Conservation (phyloP, 1,140 invertebrate species). For the Drosophila nannoptera region DNA sequence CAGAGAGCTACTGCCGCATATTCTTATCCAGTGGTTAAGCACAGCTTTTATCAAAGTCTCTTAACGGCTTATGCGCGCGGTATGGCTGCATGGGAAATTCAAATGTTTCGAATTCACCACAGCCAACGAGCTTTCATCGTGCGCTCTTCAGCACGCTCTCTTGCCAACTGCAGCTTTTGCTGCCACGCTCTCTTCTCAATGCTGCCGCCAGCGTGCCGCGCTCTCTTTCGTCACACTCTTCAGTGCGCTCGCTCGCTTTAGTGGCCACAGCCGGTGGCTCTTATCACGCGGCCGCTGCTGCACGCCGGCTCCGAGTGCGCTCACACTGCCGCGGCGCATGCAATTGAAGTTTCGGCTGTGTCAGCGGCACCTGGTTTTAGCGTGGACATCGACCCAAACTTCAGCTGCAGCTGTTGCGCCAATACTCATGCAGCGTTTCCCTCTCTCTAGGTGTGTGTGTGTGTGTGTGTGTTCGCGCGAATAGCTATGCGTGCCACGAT, state of each 20-base stretch:
- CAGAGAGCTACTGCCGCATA: too few relatives aligned
- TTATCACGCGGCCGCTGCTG: constrained; percentile 15
- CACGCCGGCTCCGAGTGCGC: constrained; percentile 28
- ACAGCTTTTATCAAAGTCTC: constrained; percentile 1
- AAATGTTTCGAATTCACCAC: constrained; percentile 36
- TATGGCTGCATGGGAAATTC: constrained; percentile 16
- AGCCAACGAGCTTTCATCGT: neutral
- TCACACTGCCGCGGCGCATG: constrained; percentile 19
- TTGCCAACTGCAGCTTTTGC: constrained; percentile 2
- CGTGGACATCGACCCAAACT: constrained; percentile 49
- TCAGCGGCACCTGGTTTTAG: constrained; percentile 23
- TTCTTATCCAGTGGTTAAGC: constrained; percentile 1
- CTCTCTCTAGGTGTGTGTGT: neutral
- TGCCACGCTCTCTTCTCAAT: constrained; percentile 10
- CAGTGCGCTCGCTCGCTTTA: neutral
- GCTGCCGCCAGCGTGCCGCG: neutral
- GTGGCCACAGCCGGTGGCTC: constrained; percentile 7
- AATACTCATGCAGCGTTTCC: neutral
- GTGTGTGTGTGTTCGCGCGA: neutral
- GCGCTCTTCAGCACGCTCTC: constrained; percentile 3
- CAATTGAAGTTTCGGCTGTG: constrained; percentile 21
- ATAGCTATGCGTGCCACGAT: neutral
- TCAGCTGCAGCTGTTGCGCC: constrained; percentile 32
- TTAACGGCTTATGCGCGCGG: constrained; percentile 16
- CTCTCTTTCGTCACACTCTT: too few relatives aligned